Evolutionary conservation across 2,797 vertebrate genomes (phyloP).

Genomic region (Danio choprae): DNA sequence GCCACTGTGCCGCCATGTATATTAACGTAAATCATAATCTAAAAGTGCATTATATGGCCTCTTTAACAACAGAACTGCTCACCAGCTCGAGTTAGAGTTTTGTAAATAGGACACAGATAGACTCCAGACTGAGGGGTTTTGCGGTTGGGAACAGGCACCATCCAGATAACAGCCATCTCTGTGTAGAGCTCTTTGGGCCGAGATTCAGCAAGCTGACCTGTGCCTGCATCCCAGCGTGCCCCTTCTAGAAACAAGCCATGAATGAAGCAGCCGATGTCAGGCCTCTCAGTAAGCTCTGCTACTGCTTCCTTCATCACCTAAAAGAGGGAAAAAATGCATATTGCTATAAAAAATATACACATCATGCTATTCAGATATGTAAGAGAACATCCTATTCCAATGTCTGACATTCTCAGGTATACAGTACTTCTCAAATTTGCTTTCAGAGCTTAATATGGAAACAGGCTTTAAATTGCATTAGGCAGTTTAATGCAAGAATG

Average conservation of each 20-base stretch:
- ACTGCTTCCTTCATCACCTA: slow-evolving; percentile 79
- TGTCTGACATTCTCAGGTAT: slow-evolving; percentile 13
- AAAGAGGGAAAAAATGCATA: not conserved
- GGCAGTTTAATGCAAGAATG: slow-evolving; percentile 5
- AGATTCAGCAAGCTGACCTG: slow-evolving; percentile 76
- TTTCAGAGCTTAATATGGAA: slow-evolving; percentile 29
- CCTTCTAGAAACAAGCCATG: slow-evolving; percentile 90
- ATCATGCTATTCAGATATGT: not conserved
- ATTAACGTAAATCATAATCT: too few species aligned
- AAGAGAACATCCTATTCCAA: not conserved
- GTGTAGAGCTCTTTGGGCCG: slow-evolving; percentile 89
- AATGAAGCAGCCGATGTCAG: slow-evolving; percentile 84
- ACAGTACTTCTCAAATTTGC: not conserved
- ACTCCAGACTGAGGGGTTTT: slow-evolving; percentile 71
- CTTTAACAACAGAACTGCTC: slow-evolving; percentile 62
- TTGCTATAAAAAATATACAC: not conserved
- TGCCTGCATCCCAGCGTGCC: slow-evolving; percentile 81
- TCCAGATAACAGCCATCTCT: slow-evolving; percentile 88
- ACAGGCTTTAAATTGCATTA: slow-evolving; percentile 23
- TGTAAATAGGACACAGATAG: slow-evolving; percentile 92
- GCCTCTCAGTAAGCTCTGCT: slow-evolving; percentile 74
- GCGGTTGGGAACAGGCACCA: slow-evolving; percentile 81
- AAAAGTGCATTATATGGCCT: too few species aligned
- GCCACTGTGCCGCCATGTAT: too few species aligned
- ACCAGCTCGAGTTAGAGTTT: slow-evolving; percentile 91